Conservation (phyloP, 2,888 invertebrate species). For the Disparrhopalites patrizii region DNA sequence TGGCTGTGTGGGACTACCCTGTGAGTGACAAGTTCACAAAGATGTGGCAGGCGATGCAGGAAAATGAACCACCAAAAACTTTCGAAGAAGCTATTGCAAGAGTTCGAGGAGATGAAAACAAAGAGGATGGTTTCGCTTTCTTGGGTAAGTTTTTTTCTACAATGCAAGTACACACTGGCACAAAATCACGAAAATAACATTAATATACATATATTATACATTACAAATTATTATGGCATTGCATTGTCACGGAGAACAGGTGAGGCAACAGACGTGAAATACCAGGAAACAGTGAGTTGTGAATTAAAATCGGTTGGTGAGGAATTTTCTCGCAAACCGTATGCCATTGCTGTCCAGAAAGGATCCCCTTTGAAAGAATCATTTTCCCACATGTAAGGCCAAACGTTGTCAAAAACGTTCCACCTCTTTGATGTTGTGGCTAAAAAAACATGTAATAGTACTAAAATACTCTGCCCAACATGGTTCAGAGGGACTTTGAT, state of each 20-base stretch:
- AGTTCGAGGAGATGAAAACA: conserved; percentile 62
- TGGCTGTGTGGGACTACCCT: conserved; percentile 99
- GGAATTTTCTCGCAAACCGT: conserved; percentile 95
- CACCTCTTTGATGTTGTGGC: too few relatives aligned
- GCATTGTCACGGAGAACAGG: conserved; percentile 54
- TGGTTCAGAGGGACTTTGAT: too few relatives aligned
- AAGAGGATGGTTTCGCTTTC: conserved; percentile 84
- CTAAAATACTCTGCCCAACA: too few relatives aligned
- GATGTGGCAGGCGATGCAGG: conserved; percentile 95
- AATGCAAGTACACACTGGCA: not conserved
- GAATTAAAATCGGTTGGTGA: conserved; percentile 78
- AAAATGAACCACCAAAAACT: conserved; percentile 72
- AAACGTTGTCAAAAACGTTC: not conserved
- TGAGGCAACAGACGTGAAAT: conserved; percentile 88
- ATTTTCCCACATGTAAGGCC: conserved; percentile 86
- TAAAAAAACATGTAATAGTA: too few relatives aligned
- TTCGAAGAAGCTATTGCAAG: conserved; percentile 74
- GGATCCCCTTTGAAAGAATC: conserved; percentile 90
- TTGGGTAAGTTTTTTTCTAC: conserved; percentile 57
- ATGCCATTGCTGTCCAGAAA: conserved; percentile 94
- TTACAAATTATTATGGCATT: not conserved
- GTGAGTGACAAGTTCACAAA: conserved; percentile 98
- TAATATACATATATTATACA: too few relatives aligned
- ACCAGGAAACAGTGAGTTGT: conserved; percentile 74
- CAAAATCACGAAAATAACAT: not conserved